These are phyloP conservation scores for Epizoanthus stellaris DNA, from an alignment of 92 coral and sea anemone species.

Conservation along the genomic window DNA sequence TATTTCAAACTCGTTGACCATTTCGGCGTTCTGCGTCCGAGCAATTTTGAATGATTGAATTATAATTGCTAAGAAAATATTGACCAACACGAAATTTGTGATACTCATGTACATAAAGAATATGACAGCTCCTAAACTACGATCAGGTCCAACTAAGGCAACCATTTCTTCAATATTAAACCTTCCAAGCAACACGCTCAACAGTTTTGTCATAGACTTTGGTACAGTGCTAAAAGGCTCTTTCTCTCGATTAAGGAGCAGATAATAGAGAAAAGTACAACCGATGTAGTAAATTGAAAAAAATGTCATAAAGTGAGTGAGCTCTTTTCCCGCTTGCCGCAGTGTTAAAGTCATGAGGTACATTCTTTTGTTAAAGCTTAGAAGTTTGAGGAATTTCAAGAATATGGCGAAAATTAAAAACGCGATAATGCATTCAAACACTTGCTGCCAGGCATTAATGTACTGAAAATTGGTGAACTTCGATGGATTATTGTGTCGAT, in stretches of 20 bases:
- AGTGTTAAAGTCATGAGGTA: conserved; percentile 82
- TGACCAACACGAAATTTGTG: conserved; percentile 81
- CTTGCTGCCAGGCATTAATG: conserved; percentile 89
- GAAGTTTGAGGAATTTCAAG: conserved; percentile 77
- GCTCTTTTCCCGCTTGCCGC: conserved; percentile 71
- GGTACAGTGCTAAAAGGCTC: conserved; percentile 73
- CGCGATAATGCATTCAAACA: conserved; percentile 83
- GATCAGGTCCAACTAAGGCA: conserved; percentile 48
- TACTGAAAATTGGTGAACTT: conserved; percentile 83
- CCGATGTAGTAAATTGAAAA: conserved; percentile 70
- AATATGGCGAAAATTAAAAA: conserved; percentile 67
- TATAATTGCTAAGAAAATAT: conserved; percentile 78
- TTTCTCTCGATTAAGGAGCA: conserved; percentile 68
- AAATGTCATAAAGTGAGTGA: conserved; percentile 60
- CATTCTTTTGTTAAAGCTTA: conserved; percentile 92
- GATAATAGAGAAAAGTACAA: conserved; percentile 73
- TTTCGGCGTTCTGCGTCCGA: conserved; percentile 45
- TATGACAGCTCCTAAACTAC: conserved; percentile 65
- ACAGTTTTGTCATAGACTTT: conserved; percentile 74
- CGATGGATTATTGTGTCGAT: conserved; percentile 66
- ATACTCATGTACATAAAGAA: conserved; percentile 75
- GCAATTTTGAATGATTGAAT: conserved; percentile 81
- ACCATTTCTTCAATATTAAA: conserved; percentile 72
- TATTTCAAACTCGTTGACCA: conserved; percentile 81
- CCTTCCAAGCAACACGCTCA: conserved; percentile 84